Evolutionary conservation across 2,888 invertebrate species (phyloP), one percentile per base, ranked within the genome.

Genomic region (Hirtodrosophila alboralis): DNA sequence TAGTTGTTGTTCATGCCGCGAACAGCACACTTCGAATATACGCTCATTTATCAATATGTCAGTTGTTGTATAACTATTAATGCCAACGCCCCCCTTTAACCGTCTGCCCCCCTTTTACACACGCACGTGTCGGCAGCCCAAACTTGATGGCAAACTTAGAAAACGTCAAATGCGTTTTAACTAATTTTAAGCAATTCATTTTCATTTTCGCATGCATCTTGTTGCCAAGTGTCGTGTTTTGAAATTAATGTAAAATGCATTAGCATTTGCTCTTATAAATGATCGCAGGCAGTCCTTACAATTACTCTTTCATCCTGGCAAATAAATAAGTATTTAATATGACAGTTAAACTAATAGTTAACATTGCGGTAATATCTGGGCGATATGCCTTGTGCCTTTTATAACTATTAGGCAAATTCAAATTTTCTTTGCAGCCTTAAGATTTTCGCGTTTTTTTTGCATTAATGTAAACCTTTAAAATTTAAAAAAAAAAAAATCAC

Each of bases 31-130:
- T 73, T 70, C 57, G 81, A 62, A 83, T 84, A 84, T 74, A 53
- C 63, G 67, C 78, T 85, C 88, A 85, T 87, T 88, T 87, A 87
- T 87, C 87, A 87, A 87, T 84, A 80, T 86, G 87, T 84, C 87
- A 87, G 87, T 78, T 81, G 87, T 84, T 81, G 76, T 85, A 86
- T 80, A 88, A 88, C 86, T 85, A 85, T 85, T 85, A 85, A 85
- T 86, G 75, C 64, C 73, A 56, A 56, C 45, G 41, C 16, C 33
- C 26, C 13, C 14, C 8, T 36, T 8, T 34, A 5, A 13, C 1
- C 40, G 33, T n/a, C 36, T 12, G 21, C 9, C 36, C 14, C 18
- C 10, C 30, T n/a, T n/a, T n/a, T n/a, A n/a, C n/a, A n/a, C 36
- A 48, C 37, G 61, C 64, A 62, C 68, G 62, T 72, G 68, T 56